These are phyloP conservation scores for Spea multiplicata DNA, from an alignment of 2,113 vertebrate species.

Conservation along the genomic window DNA sequence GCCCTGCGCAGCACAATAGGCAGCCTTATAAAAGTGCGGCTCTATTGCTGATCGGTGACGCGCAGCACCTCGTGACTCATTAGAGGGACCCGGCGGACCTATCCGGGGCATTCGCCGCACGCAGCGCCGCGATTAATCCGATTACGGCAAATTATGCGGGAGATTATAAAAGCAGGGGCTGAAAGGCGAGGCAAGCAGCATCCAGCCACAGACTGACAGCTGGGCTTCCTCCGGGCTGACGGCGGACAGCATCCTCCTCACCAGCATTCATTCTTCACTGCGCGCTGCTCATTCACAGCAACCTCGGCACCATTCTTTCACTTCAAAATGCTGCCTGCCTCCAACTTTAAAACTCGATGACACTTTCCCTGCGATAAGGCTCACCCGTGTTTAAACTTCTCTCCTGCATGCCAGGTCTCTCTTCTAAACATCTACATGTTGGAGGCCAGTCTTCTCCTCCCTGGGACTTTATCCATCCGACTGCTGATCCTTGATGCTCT, in stretches of 20 bases:
- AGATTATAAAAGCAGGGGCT: constrained; percentile 96
- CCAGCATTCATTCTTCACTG: constrained; percentile 47
- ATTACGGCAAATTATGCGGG: constrained; percentile 98
- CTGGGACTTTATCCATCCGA: too few species aligned
- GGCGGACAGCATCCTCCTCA: constrained; percentile 51
- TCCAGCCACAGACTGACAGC: constrained; percentile 86
- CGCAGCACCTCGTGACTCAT: constrained; percentile 79
- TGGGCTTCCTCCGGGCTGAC: constrained; percentile 65
- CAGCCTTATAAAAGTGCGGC: constrained; percentile 54
- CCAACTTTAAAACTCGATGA: neutral
- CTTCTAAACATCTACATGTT: too few species aligned
- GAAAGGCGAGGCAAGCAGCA: constrained; percentile 84
- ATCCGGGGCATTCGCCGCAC: constrained; percentile 87
- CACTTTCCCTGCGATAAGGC: neutral
- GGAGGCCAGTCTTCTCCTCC: too few species aligned
- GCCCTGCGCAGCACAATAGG: neutral
- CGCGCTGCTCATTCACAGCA: neutral
- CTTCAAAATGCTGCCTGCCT: neutral
- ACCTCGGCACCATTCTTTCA: neutral
- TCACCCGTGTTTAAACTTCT: neutral
- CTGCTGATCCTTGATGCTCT: too few species aligned
- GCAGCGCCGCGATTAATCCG: constrained; percentile 95
- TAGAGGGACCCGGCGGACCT: constrained; percentile 79
- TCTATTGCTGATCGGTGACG: constrained; percentile 78
- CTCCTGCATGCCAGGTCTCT: neutral